Percentiles rank a stretch among this genome's conserved stretches.
phyloP scores from a whole-genome alignment of 1,140 invertebrate species.

The Drosophila setifemur region DNA sequence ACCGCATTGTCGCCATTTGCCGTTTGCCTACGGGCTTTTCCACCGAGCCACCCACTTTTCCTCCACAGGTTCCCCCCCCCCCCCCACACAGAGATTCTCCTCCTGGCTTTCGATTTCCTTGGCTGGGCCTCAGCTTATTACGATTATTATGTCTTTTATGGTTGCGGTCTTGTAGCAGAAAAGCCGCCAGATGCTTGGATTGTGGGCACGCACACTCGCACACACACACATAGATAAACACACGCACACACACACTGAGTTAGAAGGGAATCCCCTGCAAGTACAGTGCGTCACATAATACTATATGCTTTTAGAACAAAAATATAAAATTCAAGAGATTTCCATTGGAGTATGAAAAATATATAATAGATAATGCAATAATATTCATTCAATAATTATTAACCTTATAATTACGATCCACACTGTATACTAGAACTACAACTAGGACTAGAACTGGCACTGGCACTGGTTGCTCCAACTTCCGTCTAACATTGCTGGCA shows the following conservation, averaged over 20 bases:
- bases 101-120: not conserved
- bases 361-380: no score
- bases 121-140: conserved; percentile 22
- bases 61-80: not conserved
- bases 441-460: no score
- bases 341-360: no score
- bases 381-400: no score
- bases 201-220: no score
- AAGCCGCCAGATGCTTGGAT: conserved; percentile 4
- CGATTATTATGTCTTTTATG: conserved; percentile 36
- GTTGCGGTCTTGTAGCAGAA: conserved; percentile 19
- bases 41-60: not conserved
- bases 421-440: not conserved
- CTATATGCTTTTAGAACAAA: no score
- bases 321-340: no score
- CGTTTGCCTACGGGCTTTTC: conserved; percentile 20
- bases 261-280: no score
- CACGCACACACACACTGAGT: not conserved
- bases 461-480: not conserved
- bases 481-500: not conserved
- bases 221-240: not conserved
- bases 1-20: conserved; percentile 53
- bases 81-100: not conserved
- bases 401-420: not conserved
- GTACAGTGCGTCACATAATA: not conserved